Evolutionary conservation across 53 echinoderm and acorn worm species (phyloP).

Genomic region (Actinopyga echinites): DNA sequence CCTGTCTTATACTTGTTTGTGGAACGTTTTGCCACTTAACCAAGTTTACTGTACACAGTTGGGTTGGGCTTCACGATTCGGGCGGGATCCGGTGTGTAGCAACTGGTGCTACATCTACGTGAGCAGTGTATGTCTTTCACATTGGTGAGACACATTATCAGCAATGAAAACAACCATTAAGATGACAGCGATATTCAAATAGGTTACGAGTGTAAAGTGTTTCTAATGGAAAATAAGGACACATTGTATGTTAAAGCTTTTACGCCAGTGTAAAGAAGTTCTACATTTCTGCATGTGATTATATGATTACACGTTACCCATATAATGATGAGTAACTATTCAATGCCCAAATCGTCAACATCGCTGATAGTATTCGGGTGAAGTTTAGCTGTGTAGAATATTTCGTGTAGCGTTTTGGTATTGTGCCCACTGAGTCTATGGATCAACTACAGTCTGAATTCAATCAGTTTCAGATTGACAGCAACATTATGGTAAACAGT

Average conservation of each 20-base stretch:
- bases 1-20: no score
- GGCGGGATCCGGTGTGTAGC: no score
- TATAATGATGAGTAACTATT: slow-evolving; percentile 48
- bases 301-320: slow-evolving; percentile 56
- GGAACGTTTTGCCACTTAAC: no score
- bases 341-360: slow-evolving; percentile 45
- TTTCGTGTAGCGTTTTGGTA: slow-evolving; percentile 44
- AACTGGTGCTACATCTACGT: no score
- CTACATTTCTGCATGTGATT: slow-evolving; percentile 29
- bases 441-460: slow-evolving; percentile 52
- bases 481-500: slow-evolving; percentile 3
- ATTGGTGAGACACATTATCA: no score
- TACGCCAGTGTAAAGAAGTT: slow-evolving; percentile 43
- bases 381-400: slow-evolving; percentile 53
- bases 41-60: no score
- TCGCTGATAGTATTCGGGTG: slow-evolving; percentile 25
- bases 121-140: no score
- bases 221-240: slow-evolving; percentile 43
- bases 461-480: slow-evolving; percentile 48
- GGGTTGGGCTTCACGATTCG: no score
- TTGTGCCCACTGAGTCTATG: slow-evolving; percentile 49
- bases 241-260: slow-evolving; percentile 8
- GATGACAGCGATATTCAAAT: slow-evolving; percentile 34
- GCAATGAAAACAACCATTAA: slow-evolving; percentile 41
- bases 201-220: slow-evolving; percentile 39